Conservation (phyloP, 2,888 invertebrate genomes). For the Aphodius granarius region DNA sequence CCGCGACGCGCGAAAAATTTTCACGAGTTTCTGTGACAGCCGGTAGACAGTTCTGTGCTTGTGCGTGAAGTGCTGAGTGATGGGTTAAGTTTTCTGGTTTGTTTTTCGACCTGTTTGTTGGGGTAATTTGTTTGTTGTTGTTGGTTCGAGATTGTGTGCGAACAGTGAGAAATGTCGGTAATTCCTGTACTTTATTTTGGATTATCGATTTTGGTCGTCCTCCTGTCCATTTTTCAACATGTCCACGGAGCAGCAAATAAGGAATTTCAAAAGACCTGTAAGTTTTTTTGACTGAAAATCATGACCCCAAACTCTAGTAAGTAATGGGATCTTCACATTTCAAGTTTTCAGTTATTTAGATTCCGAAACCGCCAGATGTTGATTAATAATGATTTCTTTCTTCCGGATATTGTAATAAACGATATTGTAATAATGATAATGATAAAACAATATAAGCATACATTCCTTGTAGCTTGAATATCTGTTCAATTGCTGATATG, state of each 20-base stretch:
- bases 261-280: slow-evolving; percentile 21
- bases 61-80: slow-evolving; percentile 4
- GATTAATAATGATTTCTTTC: too few relatives aligned
- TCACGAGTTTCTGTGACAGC: background rate
- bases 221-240: background rate
- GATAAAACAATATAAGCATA: too few relatives aligned
- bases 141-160: background rate
- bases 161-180: background rate
- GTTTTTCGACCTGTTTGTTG: background rate
- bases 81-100: slow-evolving; percentile 2
- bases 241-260: background rate
- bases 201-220: background rate
- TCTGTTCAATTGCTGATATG: too few relatives aligned
- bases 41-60: slow-evolving; percentile 1
- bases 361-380: too few relatives aligned
- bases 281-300: background rate
- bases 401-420: too few relatives aligned
- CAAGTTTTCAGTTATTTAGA: too few relatives aligned
- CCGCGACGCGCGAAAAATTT: background rate
- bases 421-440: too few relatives aligned
- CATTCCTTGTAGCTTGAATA: too few relatives aligned
- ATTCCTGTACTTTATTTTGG: background rate
- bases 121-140: background rate
- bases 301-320: too few relatives aligned
- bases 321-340: too few relatives aligned